Percentiles rank a stretch among this genome's conserved stretches.
Conservation (phyloP, 2,888 invertebrate species). For the Chalcis sispes region DNA sequence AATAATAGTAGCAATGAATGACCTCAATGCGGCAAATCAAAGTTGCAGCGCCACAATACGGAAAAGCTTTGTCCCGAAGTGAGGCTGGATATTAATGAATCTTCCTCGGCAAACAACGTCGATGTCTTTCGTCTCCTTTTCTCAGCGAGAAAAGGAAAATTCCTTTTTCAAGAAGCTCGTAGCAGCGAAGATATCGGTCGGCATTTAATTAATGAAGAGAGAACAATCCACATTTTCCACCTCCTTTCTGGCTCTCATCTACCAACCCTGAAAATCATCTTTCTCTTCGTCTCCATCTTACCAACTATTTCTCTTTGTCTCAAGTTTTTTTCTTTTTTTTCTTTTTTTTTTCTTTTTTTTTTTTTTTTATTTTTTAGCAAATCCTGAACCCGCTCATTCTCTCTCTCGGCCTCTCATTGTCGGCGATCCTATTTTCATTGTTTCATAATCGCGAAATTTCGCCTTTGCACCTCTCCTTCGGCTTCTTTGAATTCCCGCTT, state of each 20-base stretch:
- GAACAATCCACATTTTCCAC: conserved; percentile 53
- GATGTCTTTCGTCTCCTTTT: not conserved
- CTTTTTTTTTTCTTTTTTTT: no score
- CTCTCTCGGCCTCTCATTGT: conserved; percentile 27
- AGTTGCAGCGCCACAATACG: not conserved
- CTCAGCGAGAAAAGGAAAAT: conserved; percentile 26
- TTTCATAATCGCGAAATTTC: conserved; percentile 59
- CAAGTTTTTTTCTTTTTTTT: no score
- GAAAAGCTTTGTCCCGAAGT: not conserved
- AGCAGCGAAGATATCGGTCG: conserved; percentile 18
- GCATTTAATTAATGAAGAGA: conserved; percentile 61
- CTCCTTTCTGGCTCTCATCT: no score
- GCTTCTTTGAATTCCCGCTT: conserved; percentile 22
- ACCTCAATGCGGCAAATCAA: conserved; percentile 7
- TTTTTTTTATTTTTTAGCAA: no score
- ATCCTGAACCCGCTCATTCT: conserved; percentile 9
- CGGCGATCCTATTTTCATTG: conserved; percentile 49
- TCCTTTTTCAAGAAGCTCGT: conserved; percentile 25
- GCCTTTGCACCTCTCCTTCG: conserved; percentile 5
- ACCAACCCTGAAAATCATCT: no score
- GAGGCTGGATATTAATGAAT: conserved; percentile 32
- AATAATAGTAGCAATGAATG: not conserved
- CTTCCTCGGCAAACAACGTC: conserved; percentile 1
- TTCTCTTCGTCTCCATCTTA: no score
- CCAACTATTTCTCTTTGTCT: no score